Evolutionary conservation across 1,140 invertebrate genomes (phyloP).

Genomic region (Lasioglossum albipes): DNA sequence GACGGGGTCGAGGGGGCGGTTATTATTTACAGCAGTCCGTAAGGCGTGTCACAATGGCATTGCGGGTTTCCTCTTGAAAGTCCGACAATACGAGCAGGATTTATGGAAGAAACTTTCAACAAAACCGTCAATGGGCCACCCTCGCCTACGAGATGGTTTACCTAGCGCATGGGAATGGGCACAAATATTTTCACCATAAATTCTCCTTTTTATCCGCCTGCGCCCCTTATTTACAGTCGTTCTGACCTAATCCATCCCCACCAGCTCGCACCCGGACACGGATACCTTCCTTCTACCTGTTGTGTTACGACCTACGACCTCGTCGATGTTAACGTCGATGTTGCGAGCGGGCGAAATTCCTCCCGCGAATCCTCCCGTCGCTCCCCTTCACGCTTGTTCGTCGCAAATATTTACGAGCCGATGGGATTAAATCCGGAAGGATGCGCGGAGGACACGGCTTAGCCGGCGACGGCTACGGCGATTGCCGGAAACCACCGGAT

Average conservation of each 20-base stretch:
- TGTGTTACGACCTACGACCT: constrained; percentile 27
- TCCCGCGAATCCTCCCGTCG: not conserved
- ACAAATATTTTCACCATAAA: constrained; percentile 76
- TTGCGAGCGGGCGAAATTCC: not conserved
- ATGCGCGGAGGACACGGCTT: no score
- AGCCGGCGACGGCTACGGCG: no score
- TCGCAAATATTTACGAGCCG: no score
- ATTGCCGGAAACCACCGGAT: no score
- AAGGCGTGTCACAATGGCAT: constrained; percentile 78
- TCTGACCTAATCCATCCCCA: constrained; percentile 70
- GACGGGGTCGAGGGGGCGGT: constrained; percentile 45
- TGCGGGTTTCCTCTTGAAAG: constrained; percentile 80
- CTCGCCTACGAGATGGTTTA: constrained; percentile 56
- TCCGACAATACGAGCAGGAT: constrained; percentile 76
- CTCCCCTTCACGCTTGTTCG: no score
- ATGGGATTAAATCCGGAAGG: no score
- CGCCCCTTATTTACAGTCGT: constrained; percentile 67
- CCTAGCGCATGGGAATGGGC: constrained; percentile 61
- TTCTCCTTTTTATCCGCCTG: constrained; percentile 67
- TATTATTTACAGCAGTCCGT: constrained; percentile 73
- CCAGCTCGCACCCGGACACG: constrained; percentile 6
- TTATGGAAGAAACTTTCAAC: constrained; percentile 80
- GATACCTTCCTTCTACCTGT: constrained; percentile 54
- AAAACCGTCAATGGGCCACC: constrained; percentile 77
- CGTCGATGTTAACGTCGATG: constrained; percentile 10